Evolutionary conservation across 2,113 vertebrate species (phyloP).

Genomic region (Falcunculus frontatus): DNA sequence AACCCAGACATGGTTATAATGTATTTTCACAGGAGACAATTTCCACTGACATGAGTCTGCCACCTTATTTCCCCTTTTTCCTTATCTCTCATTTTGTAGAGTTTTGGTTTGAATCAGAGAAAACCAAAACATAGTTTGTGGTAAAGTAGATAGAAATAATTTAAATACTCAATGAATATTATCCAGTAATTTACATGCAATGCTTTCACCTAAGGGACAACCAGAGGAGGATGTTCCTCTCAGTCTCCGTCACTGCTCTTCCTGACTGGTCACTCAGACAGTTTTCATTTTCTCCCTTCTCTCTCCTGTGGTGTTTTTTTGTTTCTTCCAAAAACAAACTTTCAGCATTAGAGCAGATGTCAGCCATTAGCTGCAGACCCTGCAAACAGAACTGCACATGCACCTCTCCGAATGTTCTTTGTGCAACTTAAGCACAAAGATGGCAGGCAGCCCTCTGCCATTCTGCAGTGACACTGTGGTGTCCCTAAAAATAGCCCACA

Average conservation of each 20-base stretch:
- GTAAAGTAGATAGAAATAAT: not conserved
- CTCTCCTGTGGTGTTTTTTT: not conserved
- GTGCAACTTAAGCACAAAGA: not conserved
- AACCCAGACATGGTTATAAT: not conserved
- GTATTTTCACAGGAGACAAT: not conserved
- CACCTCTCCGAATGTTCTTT: not conserved
- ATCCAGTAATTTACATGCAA: not conserved
- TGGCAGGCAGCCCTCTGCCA: not conserved
- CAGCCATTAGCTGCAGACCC: not conserved
- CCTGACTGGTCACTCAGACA: not conserved
- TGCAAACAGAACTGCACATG: not conserved
- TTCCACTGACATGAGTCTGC: not conserved
- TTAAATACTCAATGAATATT: not conserved
- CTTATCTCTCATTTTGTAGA: not conserved
- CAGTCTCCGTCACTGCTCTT: not conserved
- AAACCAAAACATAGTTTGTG: not conserved
- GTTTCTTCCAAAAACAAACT: not conserved
- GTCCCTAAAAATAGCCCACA: not conserved
- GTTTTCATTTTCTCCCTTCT: not conserved
- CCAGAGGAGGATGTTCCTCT: not conserved
- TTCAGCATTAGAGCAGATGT: not conserved
- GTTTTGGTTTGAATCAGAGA: not conserved
- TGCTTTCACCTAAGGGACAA: not conserved
- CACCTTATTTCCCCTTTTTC: not conserved
- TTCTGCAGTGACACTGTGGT: not conserved